Evolutionary conservation across 1,140 invertebrate species (phyloP), one percentile per base, ranked within the genome.

Genomic region (Papilio dardanus): DNA sequence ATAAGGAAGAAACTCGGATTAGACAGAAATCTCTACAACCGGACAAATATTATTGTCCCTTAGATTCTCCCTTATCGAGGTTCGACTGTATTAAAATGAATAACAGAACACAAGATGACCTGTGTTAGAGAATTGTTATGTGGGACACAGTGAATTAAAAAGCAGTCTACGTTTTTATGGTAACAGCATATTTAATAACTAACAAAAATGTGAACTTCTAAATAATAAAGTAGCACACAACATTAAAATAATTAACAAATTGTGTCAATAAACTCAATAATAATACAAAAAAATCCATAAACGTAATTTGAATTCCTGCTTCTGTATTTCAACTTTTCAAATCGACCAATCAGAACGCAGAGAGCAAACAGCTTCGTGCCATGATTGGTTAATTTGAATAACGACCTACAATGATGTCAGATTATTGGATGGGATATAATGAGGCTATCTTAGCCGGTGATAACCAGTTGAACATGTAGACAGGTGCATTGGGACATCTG

Each of bases 381-480:
- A 6, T 46, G n/a, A 46, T 46, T 46, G 42, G 42, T 19, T 46
- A 46, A 46, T 46, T 46, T 46, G 19, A 46, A 46, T 46, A 46
- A 46, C 42, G 42, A 46, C n/a, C n/a, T 6, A 46, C 42, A 46
- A 46, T 42, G 40, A 42, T 46, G 42, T 42, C 3, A 1, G 6
- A 19, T 46, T 46, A 19, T 46, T 19, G n/a, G 42, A 46, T 46
- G 42, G 16, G 42, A n/a, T 19, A 46, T 46, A 46, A 46, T 46
- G 42, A 46, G 42, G 42, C 42, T 46, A 46, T 46, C 42, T 46
- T 42, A 42, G 40, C 4, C 42, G 5, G 40, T 42, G 16, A 42
- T 46, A 30, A 66, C 65, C 65, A 33, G 65, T 66, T 8, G 12
- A 62, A 66, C 65, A 16, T 19, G 62, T 66, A 12, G 16, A 66